phyloP scores from a whole-genome alignment of 2,888 invertebrate genomes.

The Pteria penguin region DNA sequence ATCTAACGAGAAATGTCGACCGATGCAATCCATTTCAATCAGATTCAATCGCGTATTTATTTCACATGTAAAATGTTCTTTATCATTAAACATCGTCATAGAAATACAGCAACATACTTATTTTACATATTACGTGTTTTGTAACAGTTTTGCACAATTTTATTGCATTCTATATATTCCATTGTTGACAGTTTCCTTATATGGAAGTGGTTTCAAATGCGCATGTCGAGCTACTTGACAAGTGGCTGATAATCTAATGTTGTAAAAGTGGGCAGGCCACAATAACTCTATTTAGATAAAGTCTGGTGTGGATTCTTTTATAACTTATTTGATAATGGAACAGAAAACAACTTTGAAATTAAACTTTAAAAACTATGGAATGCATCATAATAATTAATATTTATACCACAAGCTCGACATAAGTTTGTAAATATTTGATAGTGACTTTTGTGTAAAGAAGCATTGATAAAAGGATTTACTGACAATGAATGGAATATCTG shows the following conservation, averaged over 20 bases:
- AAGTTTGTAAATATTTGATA: too few species aligned
- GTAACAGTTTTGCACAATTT: neutral
- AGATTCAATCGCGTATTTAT: neutral
- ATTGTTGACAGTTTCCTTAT: slow-evolving; percentile 45
- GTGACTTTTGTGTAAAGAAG: too few species aligned
- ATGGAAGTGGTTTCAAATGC: slow-evolving; percentile 28
- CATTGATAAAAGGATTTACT: too few species aligned
- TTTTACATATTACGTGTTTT: too few species aligned
- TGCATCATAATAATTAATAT: too few species aligned
- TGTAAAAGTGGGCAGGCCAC: slow-evolving; percentile 40
- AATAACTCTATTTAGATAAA: slow-evolving; percentile 24
- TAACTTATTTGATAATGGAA: too few species aligned
- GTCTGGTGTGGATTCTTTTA: neutral
- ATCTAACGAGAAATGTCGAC: neutral
- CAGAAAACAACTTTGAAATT: too few species aligned
- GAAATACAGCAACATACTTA: too few species aligned
- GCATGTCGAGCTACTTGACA: slow-evolving; percentile 37
- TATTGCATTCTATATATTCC: neutral
- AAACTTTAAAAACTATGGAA: too few species aligned
- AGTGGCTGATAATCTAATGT: slow-evolving; percentile 26
- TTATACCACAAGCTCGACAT: too few species aligned
- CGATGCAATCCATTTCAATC: neutral
- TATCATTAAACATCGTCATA: too few species aligned
- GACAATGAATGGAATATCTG: slow-evolving; percentile 39
- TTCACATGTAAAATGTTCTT: too few species aligned